Base-by-base conservation (phyloP, 2,888 invertebrate genomes). In the Himalopsyche japonica region DNA sequence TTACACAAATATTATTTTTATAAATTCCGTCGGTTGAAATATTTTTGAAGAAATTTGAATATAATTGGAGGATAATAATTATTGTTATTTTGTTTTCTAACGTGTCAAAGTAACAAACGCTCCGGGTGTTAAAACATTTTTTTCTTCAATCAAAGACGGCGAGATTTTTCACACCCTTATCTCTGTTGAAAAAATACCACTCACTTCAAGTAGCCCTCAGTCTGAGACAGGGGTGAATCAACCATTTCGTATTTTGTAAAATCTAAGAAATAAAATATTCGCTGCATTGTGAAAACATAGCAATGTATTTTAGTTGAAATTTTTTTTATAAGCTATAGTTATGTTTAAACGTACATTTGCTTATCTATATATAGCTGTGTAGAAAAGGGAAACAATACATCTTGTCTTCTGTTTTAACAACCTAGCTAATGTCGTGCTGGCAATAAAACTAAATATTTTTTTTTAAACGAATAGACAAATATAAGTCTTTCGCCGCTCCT, bases 91-190 rank as follows among this genome's bases (percentile, higher is more conserved):
- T 37, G 70, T 8, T n/a, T 64, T 81, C 24, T 15, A 76, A 20
- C 70, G 64, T 81, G 49, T 37, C 43, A 81, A 43, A 70, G 70
- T 81, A 70, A 76, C 20, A 34, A 43, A 70, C 37, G 20, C 81
- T 34, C n/a, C 24, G 24, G 82, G 37, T 15, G n/a, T 43, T 70
- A 0, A 12, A 48, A 48, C 43, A 47, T 76, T 81, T 81, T 81
- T 81, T 34, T 32, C 24, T 57, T 20, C 57, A 57, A 57, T 20
- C 37, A 24, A 57, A 81, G 43, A 64, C 15, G 15, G 43, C 30
- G 57, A 49, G 77, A 85, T 83, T 83, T 82, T 85, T 85, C 83
- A 83, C 83, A 82, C 85, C 85, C 70, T 81, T 79, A 64, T 43
- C 57, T 30, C 24, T 24, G 77, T 32, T 34, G 48, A 80, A 82